Conservation (phyloP, 2,113 vertebrate species). For the Catharus bicknelli region DNA sequence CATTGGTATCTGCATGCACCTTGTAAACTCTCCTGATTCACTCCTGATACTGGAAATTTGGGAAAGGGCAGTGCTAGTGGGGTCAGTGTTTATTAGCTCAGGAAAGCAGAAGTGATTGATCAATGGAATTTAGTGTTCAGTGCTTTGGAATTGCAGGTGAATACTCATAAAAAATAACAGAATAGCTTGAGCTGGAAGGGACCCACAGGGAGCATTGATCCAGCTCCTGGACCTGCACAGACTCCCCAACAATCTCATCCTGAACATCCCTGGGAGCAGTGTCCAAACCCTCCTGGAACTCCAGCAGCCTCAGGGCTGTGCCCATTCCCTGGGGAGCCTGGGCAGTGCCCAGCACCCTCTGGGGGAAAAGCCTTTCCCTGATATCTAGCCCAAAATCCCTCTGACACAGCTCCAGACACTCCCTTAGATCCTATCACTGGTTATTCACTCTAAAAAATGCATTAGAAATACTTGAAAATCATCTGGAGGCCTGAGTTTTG, state of each 20-base stretch:
- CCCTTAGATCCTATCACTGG: neutral
- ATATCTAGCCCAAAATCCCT: neutral
- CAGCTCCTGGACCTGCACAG: neutral
- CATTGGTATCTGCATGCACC: neutral
- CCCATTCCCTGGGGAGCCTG: neutral
- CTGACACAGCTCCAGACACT: neutral
- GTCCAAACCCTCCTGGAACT: neutral
- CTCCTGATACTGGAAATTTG: neutral
- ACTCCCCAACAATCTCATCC: neutral
- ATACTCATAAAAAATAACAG: neutral
- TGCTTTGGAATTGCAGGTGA: neutral
- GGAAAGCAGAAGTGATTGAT: neutral
- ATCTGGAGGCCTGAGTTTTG: neutral
- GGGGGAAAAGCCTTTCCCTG: neutral
- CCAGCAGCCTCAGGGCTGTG: fast-evolving
- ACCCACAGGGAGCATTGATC: neutral
- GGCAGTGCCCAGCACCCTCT: neutral
- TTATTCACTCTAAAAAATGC: neutral
- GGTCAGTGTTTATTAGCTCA: neutral
- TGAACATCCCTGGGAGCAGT: fast-evolving
- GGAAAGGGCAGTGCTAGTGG: neutral
- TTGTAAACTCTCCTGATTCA: neutral
- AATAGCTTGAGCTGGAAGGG: neutral
- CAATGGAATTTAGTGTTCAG: neutral
- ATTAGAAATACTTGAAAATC: neutral